phyloP scores from a whole-genome alignment of 92 coral and sea anemone species.

The Zoanthus solanderi region DNA sequence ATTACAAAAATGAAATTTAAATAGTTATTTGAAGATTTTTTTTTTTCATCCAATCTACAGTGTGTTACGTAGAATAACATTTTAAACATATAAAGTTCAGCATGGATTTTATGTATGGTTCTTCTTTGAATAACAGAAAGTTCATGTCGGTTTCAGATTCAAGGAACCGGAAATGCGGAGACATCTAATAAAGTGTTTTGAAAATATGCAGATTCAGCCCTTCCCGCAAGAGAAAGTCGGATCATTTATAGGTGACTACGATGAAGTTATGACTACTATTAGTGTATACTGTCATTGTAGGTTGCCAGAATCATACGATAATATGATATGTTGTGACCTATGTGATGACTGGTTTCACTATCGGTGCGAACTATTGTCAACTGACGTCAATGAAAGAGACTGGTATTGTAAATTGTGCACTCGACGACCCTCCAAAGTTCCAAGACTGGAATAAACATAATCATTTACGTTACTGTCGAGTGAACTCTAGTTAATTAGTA shows the following conservation, averaged over 20 bases:
- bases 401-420: not conserved
- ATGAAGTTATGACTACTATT: constrained; percentile 2
- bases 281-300: not conserved
- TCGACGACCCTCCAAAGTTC: constrained; percentile 13
- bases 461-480: not conserved
- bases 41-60: not conserved
- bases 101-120: not conserved
- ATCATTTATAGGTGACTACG: constrained; percentile 5
- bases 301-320: not conserved
- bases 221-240: not conserved
- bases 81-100: not conserved
- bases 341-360: constrained; percentile 4
- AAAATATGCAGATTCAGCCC: constrained; percentile 4
- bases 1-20: not conserved
- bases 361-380: not conserved
- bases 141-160: constrained; percentile 15
- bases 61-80: not conserved
- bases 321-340: not conserved
- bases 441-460: constrained; percentile 8
- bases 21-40: not conserved
- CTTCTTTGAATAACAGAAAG: constrained; percentile 7
- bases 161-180: constrained; percentile 26
- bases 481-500: not conserved
- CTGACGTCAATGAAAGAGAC: not conserved
- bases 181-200: constrained; percentile 1